Base-by-base conservation (phyloP, 2,113 vertebrate genomes). In the Lepus timidus region DNA sequence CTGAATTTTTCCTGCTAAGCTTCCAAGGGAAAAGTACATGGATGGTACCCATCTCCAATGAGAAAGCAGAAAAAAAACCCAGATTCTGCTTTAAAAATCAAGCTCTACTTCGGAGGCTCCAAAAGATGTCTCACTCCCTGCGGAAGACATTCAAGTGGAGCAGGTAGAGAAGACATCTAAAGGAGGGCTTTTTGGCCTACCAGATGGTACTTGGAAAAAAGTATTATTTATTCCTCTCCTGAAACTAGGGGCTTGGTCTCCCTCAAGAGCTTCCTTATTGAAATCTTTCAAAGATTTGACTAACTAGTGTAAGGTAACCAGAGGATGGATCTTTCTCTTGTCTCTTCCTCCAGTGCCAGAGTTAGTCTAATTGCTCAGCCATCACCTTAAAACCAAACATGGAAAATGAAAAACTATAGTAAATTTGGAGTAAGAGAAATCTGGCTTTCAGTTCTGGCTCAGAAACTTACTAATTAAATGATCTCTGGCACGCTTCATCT, bases 351-450 rank as follows among this genome's bases (percentile, higher is more conserved):
- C 52, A 75, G 23, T 88, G 44, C 31, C 29, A 93, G 75, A 71
- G 17, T 39, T 85, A 51, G 16, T 22, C 19, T 75, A 89, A 78
- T 78, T 83, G 29, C 29, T 9, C 52, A 80, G 61, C 14, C 36
- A 85, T 27, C 4, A 52, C 23, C 58, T 88, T 96, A 88, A 85
- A 81, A 27, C 7, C 16, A 84, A 80, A 81, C 4, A 85, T 39
- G 23, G 31, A 73, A 90, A 92, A 82, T 73, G 9, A n/a, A 71
- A 71, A 67, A 27, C 31, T 39, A 33, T 29, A 68, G 25, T 67
- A n/a, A 93, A 68, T 6, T 55, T 67, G n/a, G 29, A 78, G 39
- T 55, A 82, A 93, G 36, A 94, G 73, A 92, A 94, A 62, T 64
- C 58, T 95, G 14, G 44, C 8, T 95, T 83, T 13, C 1, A 74